Evolutionary conservation across 1,140 invertebrate species (phyloP), one percentile per base, ranked within the genome.

Genomic region (Pseudomyrmex dendroicus): DNA sequence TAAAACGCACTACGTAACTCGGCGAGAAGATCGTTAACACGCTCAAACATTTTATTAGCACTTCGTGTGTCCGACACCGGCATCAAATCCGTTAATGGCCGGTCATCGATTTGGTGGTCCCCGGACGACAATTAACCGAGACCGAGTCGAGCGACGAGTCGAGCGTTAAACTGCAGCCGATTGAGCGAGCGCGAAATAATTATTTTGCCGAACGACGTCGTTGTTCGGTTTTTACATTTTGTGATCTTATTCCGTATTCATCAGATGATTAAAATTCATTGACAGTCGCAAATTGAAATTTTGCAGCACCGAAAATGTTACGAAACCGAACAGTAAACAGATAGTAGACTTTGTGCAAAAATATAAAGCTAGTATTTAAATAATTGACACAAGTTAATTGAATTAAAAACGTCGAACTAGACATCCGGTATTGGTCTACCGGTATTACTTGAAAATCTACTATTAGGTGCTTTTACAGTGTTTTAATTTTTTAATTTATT

Each of bases 31-130:
- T 89, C 89, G 85, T 90, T 90, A 90, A 90, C 85, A 86, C 84
- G 57, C 63, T 56, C 67, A 59, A 83, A 86, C 86, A 90, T 88
- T 90, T 90, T 90, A 90, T 90, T 87, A 90, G 85, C 84, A 89
- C 89, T 90, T 90, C 61, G 67, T 20, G 63, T 20, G 63, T 73
- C 56, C 64, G 54, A 61, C 54, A 52, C 20, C 68, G 62, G 52
- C 64, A 86, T 86, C 85, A 84, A 88, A 83, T 73, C 82, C 68
- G 63, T 86, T 89, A 82, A 89, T 84, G 77, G 74, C 9, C 61
- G 82, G 70, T 70, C 50, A 76, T 84, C 84, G 74, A 88, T 86
- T 86, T 25, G 70, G 48, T 46, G 78, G 63, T 85, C 76, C 44
- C 66, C 48, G 35, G 77, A 50, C 56, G 82, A 64, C 84, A 70